Percentiles rank a stretch among this genome's conserved stretches.
Evolutionary conservation across 2,888 invertebrate species (phyloP).

Genomic region (Fragum sueziense): DNA sequence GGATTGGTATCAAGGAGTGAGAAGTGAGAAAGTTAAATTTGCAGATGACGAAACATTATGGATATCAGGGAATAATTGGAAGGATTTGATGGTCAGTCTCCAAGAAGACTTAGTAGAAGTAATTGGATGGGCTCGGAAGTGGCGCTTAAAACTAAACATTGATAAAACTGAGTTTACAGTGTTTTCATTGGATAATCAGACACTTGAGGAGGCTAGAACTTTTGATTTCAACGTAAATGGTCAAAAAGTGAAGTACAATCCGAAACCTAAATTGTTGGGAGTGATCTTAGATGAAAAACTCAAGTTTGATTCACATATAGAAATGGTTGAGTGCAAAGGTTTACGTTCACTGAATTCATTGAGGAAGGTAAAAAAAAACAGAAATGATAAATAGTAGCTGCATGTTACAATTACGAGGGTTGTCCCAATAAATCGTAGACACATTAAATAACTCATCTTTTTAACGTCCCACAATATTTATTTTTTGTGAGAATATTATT

Average conservation of each 20-base stretch:
- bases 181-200: background rate
- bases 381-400: background rate
- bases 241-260: no score
- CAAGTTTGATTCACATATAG: background rate
- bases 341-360: background rate
- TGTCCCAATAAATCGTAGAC: no score
- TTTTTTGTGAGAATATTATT: no score
- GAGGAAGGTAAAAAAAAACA: background rate
- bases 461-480: no score
- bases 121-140: background rate
- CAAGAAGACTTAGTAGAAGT: background rate
- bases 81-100: background rate
- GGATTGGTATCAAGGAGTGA: slow-evolving; percentile 14
- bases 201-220: background rate
- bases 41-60: slow-evolving; percentile 25
- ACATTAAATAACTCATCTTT: no score
- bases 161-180: background rate
- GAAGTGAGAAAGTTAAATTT: slow-evolving; percentile 15
- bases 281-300: background rate
- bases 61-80: background rate
- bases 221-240: background rate
- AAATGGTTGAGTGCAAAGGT: background rate
- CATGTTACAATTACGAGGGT: background rate
- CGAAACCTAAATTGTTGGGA: no score
- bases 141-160: background rate